These are phyloP conservation scores for Galeopterus variegatus DNA, from an alignment of 2,113 vertebrate species.

Conservation along the genomic window DNA sequence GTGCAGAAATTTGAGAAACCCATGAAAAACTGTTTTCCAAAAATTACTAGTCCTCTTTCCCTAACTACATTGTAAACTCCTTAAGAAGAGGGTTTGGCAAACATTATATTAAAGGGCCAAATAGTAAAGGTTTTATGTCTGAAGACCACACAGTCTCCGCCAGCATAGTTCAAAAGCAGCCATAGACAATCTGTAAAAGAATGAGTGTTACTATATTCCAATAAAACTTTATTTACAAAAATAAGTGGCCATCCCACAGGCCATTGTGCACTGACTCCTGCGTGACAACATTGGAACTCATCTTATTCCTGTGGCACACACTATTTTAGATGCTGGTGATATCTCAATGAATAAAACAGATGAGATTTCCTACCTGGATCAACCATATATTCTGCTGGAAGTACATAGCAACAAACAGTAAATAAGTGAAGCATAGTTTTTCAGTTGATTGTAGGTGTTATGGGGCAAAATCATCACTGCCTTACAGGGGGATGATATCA, in stretches of 20 bases:
- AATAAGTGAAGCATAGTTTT: background rate
- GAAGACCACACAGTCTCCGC: background rate
- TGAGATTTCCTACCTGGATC: background rate
- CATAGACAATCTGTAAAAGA: background rate
- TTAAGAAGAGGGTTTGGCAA: conserved; percentile 7
- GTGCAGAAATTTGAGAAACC: background rate
- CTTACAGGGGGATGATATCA: background rate
- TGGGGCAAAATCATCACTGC: background rate
- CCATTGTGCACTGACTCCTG: background rate
- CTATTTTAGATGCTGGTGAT: background rate
- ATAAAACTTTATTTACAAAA: conserved; percentile 41
- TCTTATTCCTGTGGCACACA: background rate
- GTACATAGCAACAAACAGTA: background rate
- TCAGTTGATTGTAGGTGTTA: background rate
- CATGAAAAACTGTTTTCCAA: background rate
- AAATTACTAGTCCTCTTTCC: background rate
- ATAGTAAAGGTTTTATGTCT: background rate
- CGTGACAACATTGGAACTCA: background rate
- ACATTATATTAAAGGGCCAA: conserved; percentile 19
- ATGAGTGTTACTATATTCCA: background rate
- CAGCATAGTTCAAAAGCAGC: background rate
- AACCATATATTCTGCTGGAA: background rate
- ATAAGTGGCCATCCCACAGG: background rate
- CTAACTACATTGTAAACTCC: background rate
- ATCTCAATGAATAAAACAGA: background rate